Percentiles rank a stretch among this genome's conserved stretches.
Evolutionary conservation across 1,140 invertebrate species (phyloP).

Genomic region (Danaus melanippus): DNA sequence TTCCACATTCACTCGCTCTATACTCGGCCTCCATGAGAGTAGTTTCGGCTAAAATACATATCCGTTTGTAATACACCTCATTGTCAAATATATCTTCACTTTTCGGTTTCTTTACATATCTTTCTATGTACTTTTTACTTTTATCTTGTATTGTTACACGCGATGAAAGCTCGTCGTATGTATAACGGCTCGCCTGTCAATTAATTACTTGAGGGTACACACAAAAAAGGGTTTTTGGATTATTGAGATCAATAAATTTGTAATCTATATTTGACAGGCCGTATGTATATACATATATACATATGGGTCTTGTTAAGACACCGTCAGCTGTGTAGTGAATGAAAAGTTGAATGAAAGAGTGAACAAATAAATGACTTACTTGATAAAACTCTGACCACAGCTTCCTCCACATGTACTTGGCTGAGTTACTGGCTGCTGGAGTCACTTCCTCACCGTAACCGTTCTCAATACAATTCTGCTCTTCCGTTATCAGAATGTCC

Average conservation of each 20-base stretch:
- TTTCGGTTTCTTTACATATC: constrained; percentile 37
- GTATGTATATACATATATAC: no score
- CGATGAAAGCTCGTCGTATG: constrained; percentile 42
- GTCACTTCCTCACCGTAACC: constrained; percentile 56
- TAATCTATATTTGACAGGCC: no score
- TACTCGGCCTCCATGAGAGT: constrained; percentile 38
- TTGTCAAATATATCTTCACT: constrained; percentile 46
- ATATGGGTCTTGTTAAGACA: no score
- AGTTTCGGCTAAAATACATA: constrained; percentile 39
- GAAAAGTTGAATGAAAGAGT: no score
- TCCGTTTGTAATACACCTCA: constrained; percentile 54
- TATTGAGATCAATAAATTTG: no score
- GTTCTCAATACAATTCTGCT: constrained; percentile 58
- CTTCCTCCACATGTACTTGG: constrained; percentile 56
- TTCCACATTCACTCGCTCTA: constrained; percentile 22
- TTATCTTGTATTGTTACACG: constrained; percentile 41
- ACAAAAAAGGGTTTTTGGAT: no score
- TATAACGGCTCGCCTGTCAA: constrained; percentile 49
- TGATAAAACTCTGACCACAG: constrained; percentile 62
- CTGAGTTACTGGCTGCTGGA: constrained; percentile 49
- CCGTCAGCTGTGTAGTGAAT: no score
- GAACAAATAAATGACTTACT: constrained; percentile 35
- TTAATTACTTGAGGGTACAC: background rate
- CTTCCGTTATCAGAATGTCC: constrained; percentile 58
- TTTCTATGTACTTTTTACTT: constrained; percentile 41